Evolutionary conservation across 2,888 invertebrate genomes (phyloP).

Genomic region (Sinhomidia bicolor): DNA sequence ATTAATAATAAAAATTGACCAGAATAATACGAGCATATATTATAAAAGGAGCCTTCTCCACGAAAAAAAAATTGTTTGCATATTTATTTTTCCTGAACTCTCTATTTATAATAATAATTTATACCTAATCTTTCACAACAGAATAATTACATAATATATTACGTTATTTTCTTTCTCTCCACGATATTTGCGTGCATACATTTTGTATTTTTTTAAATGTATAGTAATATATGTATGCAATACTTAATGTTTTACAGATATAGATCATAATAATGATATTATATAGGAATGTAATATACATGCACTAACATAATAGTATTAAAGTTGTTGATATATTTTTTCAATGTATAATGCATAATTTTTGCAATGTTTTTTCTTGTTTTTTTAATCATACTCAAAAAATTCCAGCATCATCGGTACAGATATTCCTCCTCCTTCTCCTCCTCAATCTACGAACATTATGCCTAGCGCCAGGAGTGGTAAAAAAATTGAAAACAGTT

Average conservation of each 20-base stretch:
- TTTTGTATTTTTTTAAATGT: neutral
- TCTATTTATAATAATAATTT: slow-evolving; percentile 35
- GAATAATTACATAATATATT: slow-evolving; percentile 8
- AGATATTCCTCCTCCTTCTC: neutral
- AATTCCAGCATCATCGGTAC: slow-evolving; percentile 19
- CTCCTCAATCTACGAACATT: neutral
- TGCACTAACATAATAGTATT: slow-evolving; percentile 70
- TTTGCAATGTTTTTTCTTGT: slow-evolving; percentile 59
- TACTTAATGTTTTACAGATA: slow-evolving; percentile 6
- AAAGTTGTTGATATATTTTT: slow-evolving; percentile 48
- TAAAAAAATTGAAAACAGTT: slow-evolving; percentile 33
- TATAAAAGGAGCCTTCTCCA: slow-evolving; percentile 69
- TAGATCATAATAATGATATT: neutral
- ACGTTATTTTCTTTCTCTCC: neutral
- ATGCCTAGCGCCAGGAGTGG: neutral
- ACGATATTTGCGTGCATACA: slow-evolving; percentile 28
- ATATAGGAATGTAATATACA: slow-evolving; percentile 72
- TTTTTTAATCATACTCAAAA: slow-evolving; percentile 38
- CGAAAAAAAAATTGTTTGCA: slow-evolving; percentile 71
- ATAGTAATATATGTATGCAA: slow-evolving; percentile 27
- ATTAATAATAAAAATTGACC: slow-evolving; percentile 17
- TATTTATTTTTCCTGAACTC: slow-evolving; percentile 64
- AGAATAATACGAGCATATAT: neutral
- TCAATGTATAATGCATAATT: slow-evolving; percentile 12
- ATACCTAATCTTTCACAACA: slow-evolving; percentile 33